Base-by-base conservation (phyloP, 2,888 invertebrate species). In the Phortica okadai region DNA sequence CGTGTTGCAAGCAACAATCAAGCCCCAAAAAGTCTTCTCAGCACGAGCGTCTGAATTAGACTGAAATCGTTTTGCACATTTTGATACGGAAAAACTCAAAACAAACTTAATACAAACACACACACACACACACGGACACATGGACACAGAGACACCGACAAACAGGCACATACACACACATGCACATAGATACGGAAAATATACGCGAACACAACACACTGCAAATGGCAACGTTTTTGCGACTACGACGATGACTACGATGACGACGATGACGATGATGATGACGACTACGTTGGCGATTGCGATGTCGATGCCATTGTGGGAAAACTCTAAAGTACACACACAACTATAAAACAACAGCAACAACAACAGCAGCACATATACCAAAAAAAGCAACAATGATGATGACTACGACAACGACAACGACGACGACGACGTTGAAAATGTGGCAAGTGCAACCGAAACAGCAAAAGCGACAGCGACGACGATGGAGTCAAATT, bases 1-100 rank as follows among this genome's bases (percentile, higher is more conserved):
- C 44, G 14, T 78, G 80, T 78, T 82, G 87, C 84, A 80, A 79
- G 67, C 67, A 54, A 56, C 72, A 58, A 82, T 33, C 33, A 82
- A 82, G 80, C 83, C 86, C 84, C 88, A 56, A 90, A 91, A 90
- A 90, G 91, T 90, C 90, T 91, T 91, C 90, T 90, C 90, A 90
- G 91, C 90, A 90, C 90, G 91, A 91, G 90, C 88, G 90, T 91
- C 90, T 90, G 90, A 90, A 90, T 90, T 90, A 91, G 90, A 90
- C 90, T 90, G 91, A 90, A 90, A 90, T 88, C 89, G 90, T 90
- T 90, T 91, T 90, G 90, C 90, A 90, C 91, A 90, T 90, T 90
- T 91, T 89, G 90, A 88, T 90, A 89, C 89, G 90, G 90, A 90
- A 90, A 90, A 91, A 89, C 89, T 90, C 89, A 89, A 90, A 90